Evolutionary conservation across 1,140 invertebrate species (phyloP), one percentile per base, ranked within the genome.

Genomic region (Ericerus pela): DNA sequence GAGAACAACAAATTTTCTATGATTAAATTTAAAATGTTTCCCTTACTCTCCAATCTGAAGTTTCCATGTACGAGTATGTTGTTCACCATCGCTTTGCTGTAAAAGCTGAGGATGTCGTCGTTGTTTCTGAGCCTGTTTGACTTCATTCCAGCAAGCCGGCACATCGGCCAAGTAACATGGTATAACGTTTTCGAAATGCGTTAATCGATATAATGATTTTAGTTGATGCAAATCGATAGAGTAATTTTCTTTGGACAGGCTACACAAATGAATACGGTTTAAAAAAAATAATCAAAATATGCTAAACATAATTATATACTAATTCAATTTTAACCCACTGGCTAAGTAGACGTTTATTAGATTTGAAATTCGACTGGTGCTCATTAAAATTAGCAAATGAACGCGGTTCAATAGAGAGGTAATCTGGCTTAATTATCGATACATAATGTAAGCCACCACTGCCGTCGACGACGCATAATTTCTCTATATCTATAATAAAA

Each of bases 61-160:
- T 58, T 86, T 75, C 87, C 87, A 93, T 0, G 85, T 88, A 56
- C 86, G 75, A 5, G 84, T 88, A 53, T 81, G 78, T 62, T 88
- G 81, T 57, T 84, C 80, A 62, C 84, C 82, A 62, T 89, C 85
- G 1, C 78, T 77, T 60, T 78, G 79, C 59, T 82, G 79, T 53
- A 85, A 69, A 67, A 84, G 80, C 61, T 87, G 83, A 0, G 84
- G 84, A 69, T 87, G 81, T 16, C 83, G 76, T 12, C 88, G 75
- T 59, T 91, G 88, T 57, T 89, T 80, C 65, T 90, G 87, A 18
- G 85, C 86, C 58, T 92, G 88, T 62, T 89, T 86, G 63, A 93
- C 78, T 73, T 93, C 88, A 59, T 79, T 84, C 91, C 89, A 93
- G 69, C 88, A 93, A 26, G 86, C 80, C 1, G 89, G 87, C 0